Base-by-base conservation (phyloP, 2,797 vertebrate genomes). In the Hippopotamyrus pictus region DNA sequence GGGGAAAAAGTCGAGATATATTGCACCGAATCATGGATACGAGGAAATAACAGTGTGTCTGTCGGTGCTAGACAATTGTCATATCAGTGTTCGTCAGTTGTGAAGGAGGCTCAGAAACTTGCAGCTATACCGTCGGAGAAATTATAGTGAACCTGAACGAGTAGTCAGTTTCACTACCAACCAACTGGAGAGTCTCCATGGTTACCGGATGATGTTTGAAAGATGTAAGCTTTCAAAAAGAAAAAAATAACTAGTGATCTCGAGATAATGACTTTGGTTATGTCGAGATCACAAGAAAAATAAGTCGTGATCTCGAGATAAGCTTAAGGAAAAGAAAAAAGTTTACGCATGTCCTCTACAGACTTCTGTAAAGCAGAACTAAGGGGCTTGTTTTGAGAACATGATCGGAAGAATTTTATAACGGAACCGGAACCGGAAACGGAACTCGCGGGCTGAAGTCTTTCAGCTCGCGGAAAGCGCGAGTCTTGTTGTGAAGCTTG, bases 401-500 rank as follows among this genome's bases (percentile, higher is more conserved):
- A 19, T 2, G 29, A 22, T 54, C 84, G 29, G 48, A 29, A 17
- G 29, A 86, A 54, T 53, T 86, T 53, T 86, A 33, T 1, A 54
- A 46, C 48, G 14, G 25, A 50, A 89, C 84, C 89, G 57, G 89
- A 89, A 76, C 84, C 89, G 57, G 89, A 89, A 76, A 73, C 88
- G 88, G 59, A 89, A 73, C 6, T 12, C 59, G 83, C 29, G 69
- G 86, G 44, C 84, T 54, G 83, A 89, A 69, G 25, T 29, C 19
- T 51, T 54, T 53, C 84, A 54, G 50, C 29, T 53, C 51, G 51
- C 29, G 84, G 11, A 53, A 44, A 83, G 22, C n/a, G 46, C 14
- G 29, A 37, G 48, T 12, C 25, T 25, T 53, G 25, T 86, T 17
- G 5, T 17, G 12, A 6, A 53, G 57, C 51, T 33, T 86, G 11